Conservation (phyloP, 2,797 vertebrate genomes). For the Eurystomus glaucurus region DNA sequence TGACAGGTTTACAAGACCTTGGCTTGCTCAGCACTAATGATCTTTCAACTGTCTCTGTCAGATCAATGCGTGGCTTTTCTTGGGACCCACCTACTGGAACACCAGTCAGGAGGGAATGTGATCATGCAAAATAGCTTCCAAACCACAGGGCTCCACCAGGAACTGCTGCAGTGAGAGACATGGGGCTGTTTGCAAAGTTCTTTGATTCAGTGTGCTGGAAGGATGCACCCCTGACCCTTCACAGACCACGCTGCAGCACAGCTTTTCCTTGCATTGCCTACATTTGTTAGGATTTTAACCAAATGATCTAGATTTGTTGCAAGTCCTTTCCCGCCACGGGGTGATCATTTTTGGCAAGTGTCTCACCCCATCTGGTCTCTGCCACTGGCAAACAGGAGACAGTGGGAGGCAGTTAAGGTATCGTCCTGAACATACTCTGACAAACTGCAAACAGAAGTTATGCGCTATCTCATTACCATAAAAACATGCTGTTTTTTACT, state of each 20-base stretch:
- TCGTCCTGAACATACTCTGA: neutral
- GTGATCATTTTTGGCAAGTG: neutral
- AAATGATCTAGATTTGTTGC: neutral
- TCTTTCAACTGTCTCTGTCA: constrained; percentile 30
- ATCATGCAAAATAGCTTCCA: neutral
- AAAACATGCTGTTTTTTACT: neutral
- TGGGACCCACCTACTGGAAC: neutral
- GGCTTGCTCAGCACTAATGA: constrained; percentile 53
- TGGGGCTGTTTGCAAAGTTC: neutral
- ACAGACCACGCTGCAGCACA: neutral
- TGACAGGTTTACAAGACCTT: constrained; percentile 26
- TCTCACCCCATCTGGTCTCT: neutral
- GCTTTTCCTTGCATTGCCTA: neutral
- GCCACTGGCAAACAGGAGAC: neutral
- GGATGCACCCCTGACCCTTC: neutral
- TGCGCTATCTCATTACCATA: neutral
- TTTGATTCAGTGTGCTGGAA: neutral
- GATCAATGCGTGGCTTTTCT: constrained; percentile 23
- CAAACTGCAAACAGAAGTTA: neutral
- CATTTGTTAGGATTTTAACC: neutral
- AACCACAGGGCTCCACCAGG: neutral
- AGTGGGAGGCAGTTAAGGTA: neutral
- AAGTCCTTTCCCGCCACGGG: neutral
- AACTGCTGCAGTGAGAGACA: neutral
- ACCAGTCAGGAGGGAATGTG: neutral